phyloP scores from a whole-genome alignment of 2,113 vertebrate species.

The Gallinago jamesoni region DNA sequence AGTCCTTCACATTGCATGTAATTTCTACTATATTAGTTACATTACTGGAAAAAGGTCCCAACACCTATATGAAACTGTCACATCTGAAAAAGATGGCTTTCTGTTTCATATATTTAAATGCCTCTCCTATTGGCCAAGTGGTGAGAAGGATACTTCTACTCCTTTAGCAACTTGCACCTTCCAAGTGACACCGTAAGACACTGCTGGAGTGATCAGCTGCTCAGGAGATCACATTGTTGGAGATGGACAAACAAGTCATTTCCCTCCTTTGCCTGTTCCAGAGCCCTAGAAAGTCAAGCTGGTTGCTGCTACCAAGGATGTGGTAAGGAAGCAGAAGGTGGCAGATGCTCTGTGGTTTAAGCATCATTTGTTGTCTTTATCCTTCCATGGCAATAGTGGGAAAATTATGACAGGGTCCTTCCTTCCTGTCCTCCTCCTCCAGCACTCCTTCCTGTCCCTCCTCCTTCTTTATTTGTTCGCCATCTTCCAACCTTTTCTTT shows the following conservation, averaged over 20 bases:
- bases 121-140: not conserved
- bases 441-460: not conserved
- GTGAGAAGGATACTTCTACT: not conserved
- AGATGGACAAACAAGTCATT: not conserved
- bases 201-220: not conserved
- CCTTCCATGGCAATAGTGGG: not conserved
- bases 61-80: not conserved
- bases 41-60: not conserved
- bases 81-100: not conserved
- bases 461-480: not conserved
- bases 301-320: not conserved
- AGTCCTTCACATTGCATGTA: not conserved
- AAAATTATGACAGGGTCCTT: not conserved
- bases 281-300: not conserved
- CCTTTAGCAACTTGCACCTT: not conserved
- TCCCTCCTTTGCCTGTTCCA: not conserved
- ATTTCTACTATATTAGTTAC: not conserved
- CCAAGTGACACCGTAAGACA: not conserved
- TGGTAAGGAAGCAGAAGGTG: not conserved
- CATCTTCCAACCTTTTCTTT: not conserved
- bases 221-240: accelerated
- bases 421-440: too few species aligned
- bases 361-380: not conserved
- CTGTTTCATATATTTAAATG: not conserved
- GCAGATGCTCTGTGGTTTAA: not conserved